Percentiles rank a stretch among this genome's conserved stretches.
Conservation (phyloP, 2,797 vertebrate species). For the Mallotus villosus region DNA sequence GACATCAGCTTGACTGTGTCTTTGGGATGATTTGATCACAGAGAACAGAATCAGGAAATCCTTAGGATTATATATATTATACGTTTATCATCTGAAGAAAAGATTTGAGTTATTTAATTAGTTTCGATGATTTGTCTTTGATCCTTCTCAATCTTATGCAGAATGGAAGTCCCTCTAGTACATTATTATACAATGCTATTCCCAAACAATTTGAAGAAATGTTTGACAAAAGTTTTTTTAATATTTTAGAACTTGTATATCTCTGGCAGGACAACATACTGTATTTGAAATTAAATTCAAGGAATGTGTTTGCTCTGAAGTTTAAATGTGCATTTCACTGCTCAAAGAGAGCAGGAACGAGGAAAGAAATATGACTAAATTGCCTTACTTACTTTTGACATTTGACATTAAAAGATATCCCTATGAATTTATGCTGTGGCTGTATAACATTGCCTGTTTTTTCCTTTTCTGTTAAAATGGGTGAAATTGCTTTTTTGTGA, state of each 20-base stretch:
- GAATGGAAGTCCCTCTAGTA: background rate
- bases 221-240: background rate
- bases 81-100: background rate
- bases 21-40: background rate
- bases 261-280: background rate
- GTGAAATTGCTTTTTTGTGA: conserved; percentile 22
- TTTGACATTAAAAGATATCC: conserved; percentile 26
- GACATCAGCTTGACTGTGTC: background rate
- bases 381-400: conserved; percentile 22
- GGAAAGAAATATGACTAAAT: conserved; percentile 37
- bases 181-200: background rate
- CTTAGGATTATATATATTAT: too few species aligned
- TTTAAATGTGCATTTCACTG: conserved; percentile 16
- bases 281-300: conserved; percentile 5
- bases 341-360: conserved; percentile 26
- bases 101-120: too few species aligned
- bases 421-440: conserved; percentile 19
- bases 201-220: background rate
- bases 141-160: background rate
- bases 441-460: conserved; percentile 18
- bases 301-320: conserved; percentile 10
- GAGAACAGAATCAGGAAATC: background rate
- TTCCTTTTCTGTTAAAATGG: conserved; percentile 21
- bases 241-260: conserved; percentile 2
- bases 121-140: background rate